Percentiles rank a stretch among this genome's conserved stretches.
These are phyloP conservation scores for Anthoscopus minutus DNA, from an alignment of 2,113 vertebrate genomes.

Conservation along the genomic window DNA sequence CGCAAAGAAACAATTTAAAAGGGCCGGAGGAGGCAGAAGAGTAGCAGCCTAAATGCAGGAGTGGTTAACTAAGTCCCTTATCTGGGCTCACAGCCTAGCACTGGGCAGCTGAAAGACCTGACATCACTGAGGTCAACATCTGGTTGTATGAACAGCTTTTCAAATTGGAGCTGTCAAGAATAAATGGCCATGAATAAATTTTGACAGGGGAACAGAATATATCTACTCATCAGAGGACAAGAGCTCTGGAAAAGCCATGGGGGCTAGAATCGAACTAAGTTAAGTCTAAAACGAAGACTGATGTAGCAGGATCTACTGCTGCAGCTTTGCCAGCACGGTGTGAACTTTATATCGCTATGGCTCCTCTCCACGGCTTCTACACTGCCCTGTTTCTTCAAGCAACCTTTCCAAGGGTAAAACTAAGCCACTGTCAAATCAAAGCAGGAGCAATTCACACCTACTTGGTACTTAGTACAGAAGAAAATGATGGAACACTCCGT, in stretches of 20 bases:
- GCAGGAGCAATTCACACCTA: neutral
- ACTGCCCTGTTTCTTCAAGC: neutral
- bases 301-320: neutral
- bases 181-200: conserved; percentile 25
- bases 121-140: neutral
- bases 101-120: neutral
- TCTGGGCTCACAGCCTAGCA: neutral
- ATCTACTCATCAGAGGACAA: neutral
- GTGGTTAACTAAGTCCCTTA: neutral
- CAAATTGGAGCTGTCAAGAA: neutral
- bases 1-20: neutral
- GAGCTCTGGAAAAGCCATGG: neutral
- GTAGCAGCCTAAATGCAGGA: neutral
- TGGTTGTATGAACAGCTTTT: neutral
- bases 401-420: neutral
- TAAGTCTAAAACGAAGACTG: neutral
- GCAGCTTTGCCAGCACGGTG: neutral
- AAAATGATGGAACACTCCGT: neutral
- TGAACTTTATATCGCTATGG: neutral
- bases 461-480: neutral
- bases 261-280: neutral
- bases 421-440: neutral
- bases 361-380: neutral
- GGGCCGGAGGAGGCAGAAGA: neutral
- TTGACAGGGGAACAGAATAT: neutral